Evolutionary conservation across 2,113 vertebrate genomes (phyloP).

Genomic region (Dascyllus trimaculatus): DNA sequence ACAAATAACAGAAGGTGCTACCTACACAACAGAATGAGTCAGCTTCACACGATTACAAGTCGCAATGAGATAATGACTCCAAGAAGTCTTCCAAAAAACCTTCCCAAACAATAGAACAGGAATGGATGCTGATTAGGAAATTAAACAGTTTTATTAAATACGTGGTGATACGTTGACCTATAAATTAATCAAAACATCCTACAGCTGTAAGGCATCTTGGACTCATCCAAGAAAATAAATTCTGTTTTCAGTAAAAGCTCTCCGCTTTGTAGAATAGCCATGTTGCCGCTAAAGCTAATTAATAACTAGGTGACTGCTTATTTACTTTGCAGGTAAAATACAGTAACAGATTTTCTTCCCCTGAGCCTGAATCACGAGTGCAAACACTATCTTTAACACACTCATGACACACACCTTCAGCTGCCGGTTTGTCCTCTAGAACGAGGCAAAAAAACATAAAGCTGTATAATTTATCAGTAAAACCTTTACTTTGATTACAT

Average conservation of each 20-base stretch:
- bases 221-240: constrained; percentile 24
- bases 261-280: neutral
- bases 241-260: constrained; percentile 8
- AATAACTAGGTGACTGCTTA: neutral
- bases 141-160: constrained; percentile 16
- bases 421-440: neutral
- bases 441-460: constrained; percentile 8
- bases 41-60: constrained; percentile 7
- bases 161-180: neutral
- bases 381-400: constrained; percentile 24
- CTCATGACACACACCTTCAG: constrained; percentile 15
- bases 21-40: constrained; percentile 7
- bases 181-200: constrained; percentile 8
- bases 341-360: neutral
- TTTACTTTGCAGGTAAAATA: constrained; percentile 19
- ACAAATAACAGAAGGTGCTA: constrained; percentile 22
- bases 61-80: constrained; percentile 1
- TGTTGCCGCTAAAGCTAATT: constrained; percentile 18
- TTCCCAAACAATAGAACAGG: neutral
- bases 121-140: neutral
- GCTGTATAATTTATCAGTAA: constrained; percentile 23
- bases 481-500: constrained; percentile 26
- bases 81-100: neutral
- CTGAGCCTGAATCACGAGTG: constrained; percentile 5
- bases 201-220: neutral